Conservation (phyloP, 2,888 invertebrate genomes). For the Cheilosia soror region DNA sequence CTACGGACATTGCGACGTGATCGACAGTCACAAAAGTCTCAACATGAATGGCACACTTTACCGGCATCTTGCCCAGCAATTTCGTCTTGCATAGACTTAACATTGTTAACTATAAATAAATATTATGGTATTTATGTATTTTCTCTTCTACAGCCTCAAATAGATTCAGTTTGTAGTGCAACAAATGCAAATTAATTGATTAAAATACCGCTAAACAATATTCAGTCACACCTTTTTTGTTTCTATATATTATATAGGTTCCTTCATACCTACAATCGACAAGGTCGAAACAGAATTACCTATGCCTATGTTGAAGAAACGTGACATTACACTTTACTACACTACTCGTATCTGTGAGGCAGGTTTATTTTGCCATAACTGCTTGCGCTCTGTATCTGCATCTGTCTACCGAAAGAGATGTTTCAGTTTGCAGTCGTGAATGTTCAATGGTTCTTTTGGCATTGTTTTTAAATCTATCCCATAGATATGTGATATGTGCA, state of each 20-base stretch:
- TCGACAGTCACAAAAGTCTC: no score
- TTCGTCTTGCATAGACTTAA: no score
- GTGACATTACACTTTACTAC: slow-evolving; percentile 16
- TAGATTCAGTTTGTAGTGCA: neutral
- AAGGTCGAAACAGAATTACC: slow-evolving; percentile 6
- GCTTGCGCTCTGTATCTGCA: neutral
- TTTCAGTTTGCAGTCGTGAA: slow-evolving; percentile 4
- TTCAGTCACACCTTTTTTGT: slow-evolving; percentile 8
- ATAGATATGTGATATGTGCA: neutral
- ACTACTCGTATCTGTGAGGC: neutral
- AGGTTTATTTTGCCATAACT: neutral
- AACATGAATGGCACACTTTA: no score
- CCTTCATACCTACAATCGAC: neutral
- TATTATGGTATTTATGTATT: no score
- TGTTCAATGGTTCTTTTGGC: slow-evolving; percentile 10
- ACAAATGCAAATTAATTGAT: neutral
- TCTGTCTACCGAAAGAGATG: slow-evolving; percentile 3
- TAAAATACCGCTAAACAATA: neutral
- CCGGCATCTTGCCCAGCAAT: no score
- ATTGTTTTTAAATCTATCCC: slow-evolving; percentile 2
- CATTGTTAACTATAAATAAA: no score
- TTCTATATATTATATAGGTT: neutral
- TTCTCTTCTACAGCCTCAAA: no score
- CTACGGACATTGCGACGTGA: no score
- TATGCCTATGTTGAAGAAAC: slow-evolving; percentile 10